These are phyloP conservation scores for Vireo altiloquus DNA, from an alignment of 2,113 vertebrate species.

Conservation along the genomic window DNA sequence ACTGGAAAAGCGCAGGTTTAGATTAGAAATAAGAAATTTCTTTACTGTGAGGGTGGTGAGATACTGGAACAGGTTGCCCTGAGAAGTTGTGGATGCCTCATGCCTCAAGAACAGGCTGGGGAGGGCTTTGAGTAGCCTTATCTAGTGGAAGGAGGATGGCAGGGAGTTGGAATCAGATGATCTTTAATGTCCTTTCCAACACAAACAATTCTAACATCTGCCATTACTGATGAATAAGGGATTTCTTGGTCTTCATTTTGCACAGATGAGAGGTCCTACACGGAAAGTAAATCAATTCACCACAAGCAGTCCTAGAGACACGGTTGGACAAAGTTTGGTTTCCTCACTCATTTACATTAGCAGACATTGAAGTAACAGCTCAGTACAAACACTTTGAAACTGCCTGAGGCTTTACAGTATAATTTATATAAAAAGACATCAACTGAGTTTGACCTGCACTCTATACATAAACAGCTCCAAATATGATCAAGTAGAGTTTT, in stretches of 20 bases:
- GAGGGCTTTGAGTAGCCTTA: neutral
- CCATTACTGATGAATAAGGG: neutral
- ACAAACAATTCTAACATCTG: neutral
- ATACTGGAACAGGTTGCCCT: neutral
- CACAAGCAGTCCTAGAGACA: neutral
- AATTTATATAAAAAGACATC: neutral
- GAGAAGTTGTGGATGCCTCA: neutral
- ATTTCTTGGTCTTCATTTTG: neutral
- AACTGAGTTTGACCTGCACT: neutral
- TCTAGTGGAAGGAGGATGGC: neutral
- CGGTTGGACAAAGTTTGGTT: accelerated
- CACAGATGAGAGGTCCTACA: neutral
- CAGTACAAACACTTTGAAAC: neutral
- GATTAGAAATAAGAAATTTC: neutral
- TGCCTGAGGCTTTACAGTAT: neutral
- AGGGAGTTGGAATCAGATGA: neutral
- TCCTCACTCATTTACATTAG: neutral
- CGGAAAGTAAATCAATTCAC: neutral
- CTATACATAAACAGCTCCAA: neutral
- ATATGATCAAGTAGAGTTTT: neutral
- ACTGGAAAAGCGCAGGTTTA: neutral
- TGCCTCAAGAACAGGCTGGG: neutral
- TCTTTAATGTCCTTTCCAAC: neutral
- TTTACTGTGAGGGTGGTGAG: neutral
- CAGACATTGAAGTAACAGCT: neutral